Conservation (phyloP, 1,140 invertebrate species). For the Trichoplusia ni region DNA sequence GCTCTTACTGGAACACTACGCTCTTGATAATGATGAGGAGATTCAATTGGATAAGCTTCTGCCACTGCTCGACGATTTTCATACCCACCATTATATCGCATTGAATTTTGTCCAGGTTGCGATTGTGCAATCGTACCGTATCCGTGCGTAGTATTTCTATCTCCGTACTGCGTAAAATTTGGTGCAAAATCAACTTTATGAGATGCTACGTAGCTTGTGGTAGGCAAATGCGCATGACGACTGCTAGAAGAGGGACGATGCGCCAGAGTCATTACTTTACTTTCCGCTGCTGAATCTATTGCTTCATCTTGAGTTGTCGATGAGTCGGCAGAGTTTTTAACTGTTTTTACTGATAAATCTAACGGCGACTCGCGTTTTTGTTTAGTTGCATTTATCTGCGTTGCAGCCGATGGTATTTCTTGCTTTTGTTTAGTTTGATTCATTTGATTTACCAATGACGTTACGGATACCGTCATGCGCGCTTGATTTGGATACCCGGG, state of each 20-base stretch:
- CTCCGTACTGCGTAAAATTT: slow-evolving; percentile 83
- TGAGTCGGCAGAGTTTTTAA: slow-evolving; percentile 92
- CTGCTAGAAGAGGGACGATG: slow-evolving; percentile 53
- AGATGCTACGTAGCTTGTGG: slow-evolving; percentile 70
- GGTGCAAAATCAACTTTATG: slow-evolving; percentile 88
- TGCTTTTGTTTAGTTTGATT: slow-evolving; percentile 79
- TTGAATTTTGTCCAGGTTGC: slow-evolving; percentile 43
- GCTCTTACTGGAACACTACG: slow-evolving; percentile 53
- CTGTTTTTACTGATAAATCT: slow-evolving; percentile 92
- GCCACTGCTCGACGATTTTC: slow-evolving; percentile 47
- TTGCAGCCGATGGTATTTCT: slow-evolving; percentile 84
- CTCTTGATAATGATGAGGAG: slow-evolving; percentile 62
- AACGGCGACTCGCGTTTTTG: slow-evolving; percentile 88
- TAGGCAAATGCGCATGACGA: slow-evolving; percentile 47
- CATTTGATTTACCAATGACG: slow-evolving; percentile 78
- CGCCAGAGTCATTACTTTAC: slow-evolving; percentile 63
- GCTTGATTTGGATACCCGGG: slow-evolving; percentile 67
- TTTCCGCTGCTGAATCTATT: slow-evolving; percentile 74
- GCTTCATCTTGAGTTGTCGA: slow-evolving; percentile 89
- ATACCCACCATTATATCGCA: slow-evolving; percentile 65
- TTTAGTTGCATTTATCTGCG: slow-evolving; percentile 50
- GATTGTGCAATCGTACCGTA: slow-evolving; percentile 44
- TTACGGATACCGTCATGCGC: slow-evolving; percentile 78
- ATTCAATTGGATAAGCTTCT: slow-evolving; percentile 61
- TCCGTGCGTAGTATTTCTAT: slow-evolving; percentile 52